Conservation (phyloP, 23 tunicate genomes). For the Aplidium turbinatum region DNA sequence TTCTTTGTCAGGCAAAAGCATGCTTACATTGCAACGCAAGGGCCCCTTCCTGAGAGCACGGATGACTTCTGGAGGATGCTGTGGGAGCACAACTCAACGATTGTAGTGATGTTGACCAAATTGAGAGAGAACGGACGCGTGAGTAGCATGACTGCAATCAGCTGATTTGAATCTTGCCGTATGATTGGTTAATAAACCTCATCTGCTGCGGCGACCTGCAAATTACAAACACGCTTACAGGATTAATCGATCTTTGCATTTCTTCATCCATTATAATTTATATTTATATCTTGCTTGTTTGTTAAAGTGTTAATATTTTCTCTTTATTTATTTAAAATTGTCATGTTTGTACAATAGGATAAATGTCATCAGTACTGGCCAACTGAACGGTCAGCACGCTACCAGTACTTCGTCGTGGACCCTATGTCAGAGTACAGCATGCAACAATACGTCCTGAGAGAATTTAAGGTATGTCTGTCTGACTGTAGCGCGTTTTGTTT, state of each 20-base stretch:
- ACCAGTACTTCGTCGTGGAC: constrained; percentile 98
- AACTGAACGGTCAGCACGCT: constrained; percentile 83
- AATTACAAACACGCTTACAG: too few species aligned
- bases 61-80: constrained; percentile 99
- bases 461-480: constrained; percentile 82
- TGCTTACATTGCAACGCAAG: constrained; percentile 99
- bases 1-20: constrained; percentile 67
- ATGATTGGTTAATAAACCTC: too few species aligned
- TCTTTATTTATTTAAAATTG: too few species aligned
- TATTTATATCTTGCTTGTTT: too few species aligned
- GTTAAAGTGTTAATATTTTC: too few species aligned
- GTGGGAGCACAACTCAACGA: constrained; percentile 99
- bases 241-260: too few species aligned
- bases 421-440: constrained; percentile 90
- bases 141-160: too few species aligned
- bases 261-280: too few species aligned
- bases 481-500: too few species aligned
- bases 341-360: constrained; percentile 62
- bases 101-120: constrained; percentile 97
- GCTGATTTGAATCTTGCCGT: too few species aligned
- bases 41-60: constrained; percentile 88
- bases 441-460: constrained; percentile 88
- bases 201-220: too few species aligned
- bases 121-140: constrained; percentile 89
- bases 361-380: constrained; percentile 99